These are phyloP conservation scores for Ardeotis arabs DNA, from an alignment of 2,113 vertebrate species.

Conservation along the genomic window DNA sequence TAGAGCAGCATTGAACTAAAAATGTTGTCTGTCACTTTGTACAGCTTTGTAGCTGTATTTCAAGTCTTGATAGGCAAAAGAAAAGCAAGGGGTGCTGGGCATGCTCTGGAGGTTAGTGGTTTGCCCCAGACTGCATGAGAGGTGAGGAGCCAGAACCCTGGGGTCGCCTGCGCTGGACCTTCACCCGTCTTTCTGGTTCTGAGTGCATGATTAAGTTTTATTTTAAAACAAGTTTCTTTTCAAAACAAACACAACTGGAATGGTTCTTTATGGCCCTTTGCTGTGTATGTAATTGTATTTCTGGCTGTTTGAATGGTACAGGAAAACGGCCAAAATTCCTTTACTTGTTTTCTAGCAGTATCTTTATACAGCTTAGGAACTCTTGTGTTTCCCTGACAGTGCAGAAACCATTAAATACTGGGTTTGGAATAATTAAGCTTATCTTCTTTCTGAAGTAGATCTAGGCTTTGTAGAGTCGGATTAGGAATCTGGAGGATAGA, in stretches of 20 bases:
- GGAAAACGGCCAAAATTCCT: not conserved
- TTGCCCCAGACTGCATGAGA: not conserved
- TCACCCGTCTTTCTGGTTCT: not conserved
- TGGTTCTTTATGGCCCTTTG: not conserved
- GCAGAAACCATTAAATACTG: not conserved
- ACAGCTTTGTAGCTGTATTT: not conserved
- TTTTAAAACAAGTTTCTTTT: conserved; percentile 8
- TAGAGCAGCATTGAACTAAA: not conserved
- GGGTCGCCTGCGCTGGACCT: not conserved
- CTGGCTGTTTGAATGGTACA: not conserved
- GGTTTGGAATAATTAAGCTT: not conserved
- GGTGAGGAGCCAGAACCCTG: not conserved
- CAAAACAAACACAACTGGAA: not conserved
- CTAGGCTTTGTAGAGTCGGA: not conserved
- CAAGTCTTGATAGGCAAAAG: not conserved
- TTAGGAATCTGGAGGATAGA: not conserved
- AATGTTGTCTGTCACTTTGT: not conserved
- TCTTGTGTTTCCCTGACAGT: not conserved
- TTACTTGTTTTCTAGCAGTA: not conserved
- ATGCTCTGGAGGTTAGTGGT: not conserved
- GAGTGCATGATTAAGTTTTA: not conserved
- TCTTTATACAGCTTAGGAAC: not conserved
- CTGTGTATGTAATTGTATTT: conserved; percentile 12
- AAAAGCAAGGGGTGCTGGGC: not conserved
- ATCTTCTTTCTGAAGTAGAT: not conserved